These are phyloP conservation scores for Mormyrus lacerda DNA, from an alignment of 2,113 vertebrate genomes.

Conservation along the genomic window DNA sequence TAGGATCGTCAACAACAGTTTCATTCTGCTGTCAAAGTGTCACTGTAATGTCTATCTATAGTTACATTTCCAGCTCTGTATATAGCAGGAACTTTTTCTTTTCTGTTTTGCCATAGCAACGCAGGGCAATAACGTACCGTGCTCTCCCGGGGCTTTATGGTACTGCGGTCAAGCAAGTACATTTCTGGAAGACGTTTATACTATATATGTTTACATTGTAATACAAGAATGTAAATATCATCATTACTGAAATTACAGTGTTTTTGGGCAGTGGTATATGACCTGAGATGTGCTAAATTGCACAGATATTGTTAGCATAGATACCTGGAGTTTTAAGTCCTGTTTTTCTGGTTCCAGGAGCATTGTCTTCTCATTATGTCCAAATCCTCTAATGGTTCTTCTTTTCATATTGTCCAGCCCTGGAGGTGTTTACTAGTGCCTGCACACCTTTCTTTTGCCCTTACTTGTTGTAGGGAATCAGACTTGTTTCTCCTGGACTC, in stretches of 20 bases:
- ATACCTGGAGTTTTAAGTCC: not conserved
- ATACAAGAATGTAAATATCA: not conserved
- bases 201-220: not conserved
- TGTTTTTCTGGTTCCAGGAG: not conserved
- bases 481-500: constrained; percentile 83
- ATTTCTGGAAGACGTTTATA: not conserved
- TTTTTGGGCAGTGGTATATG: not conserved
- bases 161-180: not conserved
- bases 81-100: not conserved
- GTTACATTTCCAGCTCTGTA: not conserved
- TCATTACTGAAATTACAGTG: not conserved
- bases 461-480: constrained; percentile 62
- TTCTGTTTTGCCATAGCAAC: not conserved
- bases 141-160: not conserved
- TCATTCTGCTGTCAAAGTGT: not conserved
- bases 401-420: not conserved
- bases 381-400: not conserved
- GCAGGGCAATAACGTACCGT: not conserved
- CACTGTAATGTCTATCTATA: not conserved
- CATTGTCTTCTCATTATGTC: not conserved
- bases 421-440: not conserved
- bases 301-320: not conserved
- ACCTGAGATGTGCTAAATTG: not conserved
- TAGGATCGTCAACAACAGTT: not conserved
- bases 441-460: not conserved